Conservation (phyloP, 2,113 vertebrate genomes). For the Tenrec ecaudatus region DNA sequence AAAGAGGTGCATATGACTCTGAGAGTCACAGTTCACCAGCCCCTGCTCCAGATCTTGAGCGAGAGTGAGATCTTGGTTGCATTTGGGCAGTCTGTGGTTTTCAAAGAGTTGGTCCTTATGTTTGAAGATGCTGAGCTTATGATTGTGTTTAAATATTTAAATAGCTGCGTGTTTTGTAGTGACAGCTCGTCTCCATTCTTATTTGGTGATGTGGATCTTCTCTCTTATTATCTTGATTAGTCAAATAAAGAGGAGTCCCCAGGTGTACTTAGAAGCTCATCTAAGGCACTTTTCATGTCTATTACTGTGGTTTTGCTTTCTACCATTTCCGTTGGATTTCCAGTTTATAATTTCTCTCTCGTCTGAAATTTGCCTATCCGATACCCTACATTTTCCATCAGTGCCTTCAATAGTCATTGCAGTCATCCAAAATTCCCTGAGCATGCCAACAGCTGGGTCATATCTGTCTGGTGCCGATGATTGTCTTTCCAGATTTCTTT, state of each 20-base stretch:
- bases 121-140: conserved; percentile 43
- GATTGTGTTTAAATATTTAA: too few species aligned
- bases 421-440: conserved; percentile 29
- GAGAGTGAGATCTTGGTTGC: background rate
- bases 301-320: conserved; percentile 1
- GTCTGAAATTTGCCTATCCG: conserved; percentile 39
- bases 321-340: conserved; percentile 9
- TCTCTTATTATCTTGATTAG: conserved; percentile 31
- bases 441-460: conserved; percentile 25
- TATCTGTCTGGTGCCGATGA: conserved; percentile 20
- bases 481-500: too few species aligned
- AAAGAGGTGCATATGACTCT: too few species aligned
- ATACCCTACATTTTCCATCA: conserved; percentile 23
- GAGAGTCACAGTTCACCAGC: too few species aligned
- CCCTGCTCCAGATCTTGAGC: too few species aligned
- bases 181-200: conserved; percentile 27
- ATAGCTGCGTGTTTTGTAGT: background rate
- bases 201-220: conserved; percentile 44
- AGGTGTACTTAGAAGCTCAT: background rate
- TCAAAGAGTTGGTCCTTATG: conserved; percentile 44
- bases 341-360: background rate
- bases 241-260: background rate
- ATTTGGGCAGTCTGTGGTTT: conserved; percentile 49
- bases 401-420: background rate
- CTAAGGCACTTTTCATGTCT: conserved; percentile 27